Percentiles rank a stretch among this genome's conserved stretches.
Conservation (phyloP, 2,888 invertebrate genomes). For the Mystacides longicornis region DNA sequence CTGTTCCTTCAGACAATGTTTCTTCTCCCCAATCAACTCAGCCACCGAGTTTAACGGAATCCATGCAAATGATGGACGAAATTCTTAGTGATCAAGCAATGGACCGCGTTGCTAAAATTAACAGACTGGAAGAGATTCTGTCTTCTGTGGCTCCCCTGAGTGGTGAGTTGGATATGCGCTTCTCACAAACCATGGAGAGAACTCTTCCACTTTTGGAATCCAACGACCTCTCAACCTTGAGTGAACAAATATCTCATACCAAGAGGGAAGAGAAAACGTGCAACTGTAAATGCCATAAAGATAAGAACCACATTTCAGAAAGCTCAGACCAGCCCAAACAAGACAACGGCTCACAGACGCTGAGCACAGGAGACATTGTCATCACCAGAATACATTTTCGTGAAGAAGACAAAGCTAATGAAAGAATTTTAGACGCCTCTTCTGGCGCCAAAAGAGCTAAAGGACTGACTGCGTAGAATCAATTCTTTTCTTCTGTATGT, state of each 20-base stretch:
- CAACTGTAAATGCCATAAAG: constrained; percentile 51
- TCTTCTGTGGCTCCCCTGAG: constrained; percentile 70
- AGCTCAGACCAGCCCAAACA: constrained; percentile 10
- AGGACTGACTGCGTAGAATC: constrained; percentile 17
- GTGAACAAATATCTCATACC: constrained; percentile 36
- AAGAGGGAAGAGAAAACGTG: constrained; percentile 39
- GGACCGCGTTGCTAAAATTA: constrained; percentile 79
- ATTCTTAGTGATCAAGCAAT: constrained; percentile 74
- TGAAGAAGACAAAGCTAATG: constrained; percentile 45
- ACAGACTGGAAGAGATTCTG: constrained; percentile 77
- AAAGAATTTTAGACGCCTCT: constrained; percentile 44
- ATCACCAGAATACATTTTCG: constrained; percentile 71
- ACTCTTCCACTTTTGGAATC: constrained; percentile 47
- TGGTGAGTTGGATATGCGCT: constrained; percentile 49
- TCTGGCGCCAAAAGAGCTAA: constrained; percentile 35
- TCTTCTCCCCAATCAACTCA: constrained; percentile 70
- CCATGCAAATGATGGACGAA: constrained; percentile 84
- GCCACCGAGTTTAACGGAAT: constrained; percentile 77
- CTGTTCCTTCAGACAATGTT: constrained; percentile 68
- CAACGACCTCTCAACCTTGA: constrained; percentile 45
- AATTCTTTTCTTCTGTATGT: constrained; percentile 19
- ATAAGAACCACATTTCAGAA: constrained; percentile 29
- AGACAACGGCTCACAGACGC: constrained; percentile 62
- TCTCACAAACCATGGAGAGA: constrained; percentile 48
- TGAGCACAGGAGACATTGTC: constrained; percentile 88